Percentiles rank a stretch among this genome's conserved stretches.
These are phyloP conservation scores for Microtus ochrogaster DNA, from an alignment of 2,113 vertebrate species.

Conservation along the genomic window DNA sequence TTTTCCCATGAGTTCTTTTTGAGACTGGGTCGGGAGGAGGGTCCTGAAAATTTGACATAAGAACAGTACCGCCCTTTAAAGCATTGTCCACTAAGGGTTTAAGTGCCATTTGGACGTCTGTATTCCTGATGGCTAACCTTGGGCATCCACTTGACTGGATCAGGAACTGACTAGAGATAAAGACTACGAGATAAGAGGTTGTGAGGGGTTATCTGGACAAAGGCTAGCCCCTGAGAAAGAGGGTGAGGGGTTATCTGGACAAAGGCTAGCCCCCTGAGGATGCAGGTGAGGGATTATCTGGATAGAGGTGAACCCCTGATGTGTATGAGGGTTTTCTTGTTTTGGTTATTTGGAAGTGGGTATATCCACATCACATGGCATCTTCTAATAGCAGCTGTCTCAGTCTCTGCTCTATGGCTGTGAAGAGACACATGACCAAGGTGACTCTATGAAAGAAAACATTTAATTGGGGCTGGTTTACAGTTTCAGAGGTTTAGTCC, in stretches of 20 bases:
- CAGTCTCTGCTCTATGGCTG: neutral
- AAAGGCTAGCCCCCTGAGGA: neutral
- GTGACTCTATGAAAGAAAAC: neutral
- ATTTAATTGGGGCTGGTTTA: neutral
- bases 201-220: neutral
- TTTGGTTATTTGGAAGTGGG: neutral
- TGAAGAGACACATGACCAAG: neutral
- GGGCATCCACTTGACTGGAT: neutral
- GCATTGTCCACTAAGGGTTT: neutral
- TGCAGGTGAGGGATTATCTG: neutral
- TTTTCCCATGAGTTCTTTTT: conserved; percentile 8
- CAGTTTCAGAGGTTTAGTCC: neutral
- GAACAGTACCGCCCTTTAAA: neutral
- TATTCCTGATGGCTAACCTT: neutral
- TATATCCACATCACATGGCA: neutral
- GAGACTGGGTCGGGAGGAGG: neutral
- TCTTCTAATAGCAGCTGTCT: neutral
- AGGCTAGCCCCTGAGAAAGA: neutral
- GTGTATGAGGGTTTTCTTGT: neutral
- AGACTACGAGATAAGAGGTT: too few species aligned
- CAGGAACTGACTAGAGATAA: neutral
- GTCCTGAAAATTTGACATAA: neutral
- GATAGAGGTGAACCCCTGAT: neutral
- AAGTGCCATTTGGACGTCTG: neutral
- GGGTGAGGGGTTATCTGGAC: neutral